A percentile compares a stretch with the other conserved stretches of the same genome.
phyloP scores from a whole-genome alignment of 2,113 vertebrate genomes.

The Erinaceus europaeus region DNA sequence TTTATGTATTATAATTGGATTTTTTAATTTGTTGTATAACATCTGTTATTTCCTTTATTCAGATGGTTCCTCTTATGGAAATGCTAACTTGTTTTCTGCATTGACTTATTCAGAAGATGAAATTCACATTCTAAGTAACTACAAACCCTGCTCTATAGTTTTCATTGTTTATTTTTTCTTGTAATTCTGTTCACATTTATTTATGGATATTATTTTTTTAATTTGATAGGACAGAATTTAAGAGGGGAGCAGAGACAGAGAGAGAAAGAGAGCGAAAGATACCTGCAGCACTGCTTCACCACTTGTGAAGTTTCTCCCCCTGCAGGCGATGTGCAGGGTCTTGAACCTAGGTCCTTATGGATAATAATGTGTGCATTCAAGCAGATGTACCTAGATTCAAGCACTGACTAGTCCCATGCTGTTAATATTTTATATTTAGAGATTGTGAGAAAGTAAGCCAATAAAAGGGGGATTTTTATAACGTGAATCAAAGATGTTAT shows the following conservation, averaged over 20 bases:
- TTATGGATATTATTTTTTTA: too few species aligned
- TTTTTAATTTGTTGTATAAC: constrained; percentile 29
- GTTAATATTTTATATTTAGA: not conserved
- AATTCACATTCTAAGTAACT: not conserved
- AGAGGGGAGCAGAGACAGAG: too few species aligned
- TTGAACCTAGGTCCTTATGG: not conserved
- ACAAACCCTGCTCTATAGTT: not conserved
- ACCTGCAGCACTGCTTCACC: too few species aligned
- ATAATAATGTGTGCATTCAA: too few species aligned
- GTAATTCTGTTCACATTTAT: not conserved
- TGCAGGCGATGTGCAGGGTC: not conserved
- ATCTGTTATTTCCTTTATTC: constrained; percentile 31
- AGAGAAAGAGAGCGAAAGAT: too few species aligned
- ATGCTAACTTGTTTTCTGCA: not conserved
- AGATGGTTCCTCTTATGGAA: not conserved
- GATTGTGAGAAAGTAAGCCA: not conserved
- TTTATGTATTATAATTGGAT: not conserved
- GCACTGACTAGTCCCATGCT: too few species aligned
- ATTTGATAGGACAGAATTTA: too few species aligned
- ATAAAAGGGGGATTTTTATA: not conserved
- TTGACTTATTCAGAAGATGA: constrained; percentile 1
- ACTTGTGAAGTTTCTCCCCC: not conserved
- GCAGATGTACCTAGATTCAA: too few species aligned
- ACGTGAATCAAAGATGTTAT: not conserved
- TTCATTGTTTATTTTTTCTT: not conserved